Base-by-base conservation (phyloP, 2,113 vertebrate genomes). In the Ctenomys sociabilis region DNA sequence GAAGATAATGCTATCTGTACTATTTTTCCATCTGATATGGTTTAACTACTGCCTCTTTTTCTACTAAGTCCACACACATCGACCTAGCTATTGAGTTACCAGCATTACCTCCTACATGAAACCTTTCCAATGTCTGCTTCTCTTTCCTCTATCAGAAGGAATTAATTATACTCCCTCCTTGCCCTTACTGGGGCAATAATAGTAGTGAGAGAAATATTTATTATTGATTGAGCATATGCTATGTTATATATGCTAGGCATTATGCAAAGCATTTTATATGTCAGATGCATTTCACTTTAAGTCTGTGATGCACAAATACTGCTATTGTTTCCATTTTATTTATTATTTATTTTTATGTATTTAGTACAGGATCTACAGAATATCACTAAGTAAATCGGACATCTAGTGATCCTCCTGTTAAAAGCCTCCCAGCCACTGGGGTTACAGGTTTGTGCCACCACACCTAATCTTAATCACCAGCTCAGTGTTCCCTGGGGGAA, bases 181-280 rank as follows among this genome's bases (percentile, higher is more conserved):
- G 32, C 22, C 40, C 45, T 94, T 40, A 72, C 6, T 32, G 35
- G 86, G 30, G 49, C 57, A 88, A 61, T 88, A 82, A 73, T 21
- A 83, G 30, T 45, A 59, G 70, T 70, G 14, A 35, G 24, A 86
- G 11, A 57, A 68, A 66, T 81, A 68, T 3, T 35, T 80, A 85
- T 24, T 73, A 86, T 87, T 86, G 75, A 89, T 14, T 86, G 72
- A 89, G 9, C 35, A 83, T 45, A 35, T 32, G 52, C 54, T 78
- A 40, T 45, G 35, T 37, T 86, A 35, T 64, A 22, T 68, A 96
- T 64, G 19, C 5, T 30, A 49, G 59, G 43, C 8, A 88, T 28
- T 54, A 28, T 87, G 16, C 26, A 91, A 96, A 95, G 63, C 90
- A 28, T 26, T 85, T 96, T 89, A 52, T 70, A 40, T 72, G 32